Conservation (phyloP, 2,888 invertebrate genomes). For the Dendrolimus pini region DNA sequence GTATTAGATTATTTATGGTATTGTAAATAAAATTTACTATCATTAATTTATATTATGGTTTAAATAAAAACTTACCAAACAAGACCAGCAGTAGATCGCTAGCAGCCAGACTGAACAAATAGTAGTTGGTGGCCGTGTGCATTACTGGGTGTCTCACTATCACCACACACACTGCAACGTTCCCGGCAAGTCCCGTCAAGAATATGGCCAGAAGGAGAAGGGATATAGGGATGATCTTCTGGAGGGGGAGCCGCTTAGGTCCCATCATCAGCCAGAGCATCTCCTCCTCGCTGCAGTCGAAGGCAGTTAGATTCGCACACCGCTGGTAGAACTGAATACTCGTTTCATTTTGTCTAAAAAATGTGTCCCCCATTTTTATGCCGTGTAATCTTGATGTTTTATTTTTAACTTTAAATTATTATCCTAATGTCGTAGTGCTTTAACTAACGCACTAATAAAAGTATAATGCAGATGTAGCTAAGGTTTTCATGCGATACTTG, state of each 20-base stretch:
- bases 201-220: slow-evolving; percentile 86
- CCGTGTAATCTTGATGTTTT: background rate
- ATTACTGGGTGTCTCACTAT: slow-evolving; percentile 87
- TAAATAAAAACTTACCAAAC: slow-evolving; percentile 80
- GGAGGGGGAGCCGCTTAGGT: slow-evolving; percentile 76
- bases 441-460: no score
- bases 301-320: slow-evolving; percentile 56
- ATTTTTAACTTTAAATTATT: background rate
- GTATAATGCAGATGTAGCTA: background rate
- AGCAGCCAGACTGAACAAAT: slow-evolving; percentile 91
- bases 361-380: slow-evolving; percentile 36
- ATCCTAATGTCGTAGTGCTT: background rate
- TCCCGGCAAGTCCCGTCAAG: slow-evolving; percentile 89
- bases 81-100: slow-evolving; percentile 89
- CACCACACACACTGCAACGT: slow-evolving; percentile 89
- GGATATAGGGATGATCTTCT: slow-evolving; percentile 78
- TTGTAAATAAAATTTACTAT: no score
- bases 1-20: no score
- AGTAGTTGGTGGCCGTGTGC: slow-evolving; percentile 95
- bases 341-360: slow-evolving; percentile 46
- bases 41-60: no score
- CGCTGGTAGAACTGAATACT: slow-evolving; percentile 39
- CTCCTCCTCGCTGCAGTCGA: slow-evolving; percentile 78
- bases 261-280: slow-evolving; percentile 78
- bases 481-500: no score